Evolutionary conservation across 2,888 invertebrate species (phyloP).

Genomic region (Colletes collaris): DNA sequence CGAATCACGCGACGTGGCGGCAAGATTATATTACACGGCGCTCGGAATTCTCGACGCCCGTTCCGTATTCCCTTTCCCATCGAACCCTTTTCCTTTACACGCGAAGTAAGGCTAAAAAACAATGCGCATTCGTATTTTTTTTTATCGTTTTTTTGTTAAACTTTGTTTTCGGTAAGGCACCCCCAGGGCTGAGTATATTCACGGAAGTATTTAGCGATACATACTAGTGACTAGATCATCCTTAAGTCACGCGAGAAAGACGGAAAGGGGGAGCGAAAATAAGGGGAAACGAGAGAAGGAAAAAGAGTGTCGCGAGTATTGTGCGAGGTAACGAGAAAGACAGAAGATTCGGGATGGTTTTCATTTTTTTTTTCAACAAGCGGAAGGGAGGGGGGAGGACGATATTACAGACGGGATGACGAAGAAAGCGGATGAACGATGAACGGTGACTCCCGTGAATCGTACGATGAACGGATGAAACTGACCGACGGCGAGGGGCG

Average conservation of each 20-base stretch:
- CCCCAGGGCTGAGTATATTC: slow-evolving; percentile 76
- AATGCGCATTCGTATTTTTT: slow-evolving; percentile 53
- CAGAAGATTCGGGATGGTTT: too few relatives aligned
- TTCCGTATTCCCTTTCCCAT: slow-evolving; percentile 8
- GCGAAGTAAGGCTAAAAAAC: slow-evolving; percentile 63
- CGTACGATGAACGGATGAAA: too few relatives aligned
- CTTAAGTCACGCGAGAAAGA: slow-evolving; percentile 66
- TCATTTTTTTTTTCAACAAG: too few relatives aligned
- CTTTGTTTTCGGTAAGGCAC: slow-evolving; percentile 74
- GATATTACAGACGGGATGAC: too few relatives aligned
- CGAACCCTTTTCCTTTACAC: slow-evolving; percentile 25
- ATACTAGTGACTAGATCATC: slow-evolving; percentile 72
- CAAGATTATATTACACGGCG: slow-evolving; percentile 29
- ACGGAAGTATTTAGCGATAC: slow-evolving; percentile 69
- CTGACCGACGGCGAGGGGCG: slow-evolving; percentile 4
- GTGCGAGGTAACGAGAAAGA: slow-evolving; percentile 18
- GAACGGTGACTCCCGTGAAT: too few relatives aligned
- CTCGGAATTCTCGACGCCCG: not conserved
- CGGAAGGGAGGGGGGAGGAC: too few relatives aligned
- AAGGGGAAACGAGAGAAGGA: slow-evolving; percentile 28
- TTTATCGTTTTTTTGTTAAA: slow-evolving; percentile 33
- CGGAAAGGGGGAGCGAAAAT: slow-evolving; percentile 34
- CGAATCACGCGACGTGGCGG: slow-evolving; percentile 33
- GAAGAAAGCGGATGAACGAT: too few relatives aligned
- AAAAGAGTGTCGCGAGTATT: slow-evolving; percentile 10